These are phyloP conservation scores for Mormyrus proboscirostris DNA, from an alignment of 2,797 vertebrate species.

Conservation along the genomic window DNA sequence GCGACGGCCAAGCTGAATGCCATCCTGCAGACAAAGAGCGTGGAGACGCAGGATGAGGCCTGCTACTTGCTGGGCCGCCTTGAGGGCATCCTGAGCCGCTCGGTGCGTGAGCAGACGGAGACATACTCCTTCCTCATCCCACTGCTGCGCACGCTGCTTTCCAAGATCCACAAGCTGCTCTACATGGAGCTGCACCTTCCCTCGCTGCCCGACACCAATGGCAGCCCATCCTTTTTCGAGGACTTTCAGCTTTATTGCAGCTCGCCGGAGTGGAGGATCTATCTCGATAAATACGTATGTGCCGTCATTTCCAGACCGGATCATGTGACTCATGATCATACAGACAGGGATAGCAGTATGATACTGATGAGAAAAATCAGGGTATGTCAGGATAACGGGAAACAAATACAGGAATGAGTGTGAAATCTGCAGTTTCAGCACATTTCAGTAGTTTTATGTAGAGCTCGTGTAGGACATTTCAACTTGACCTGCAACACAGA, in stretches of 20 bases:
- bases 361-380: neutral
- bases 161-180: conserved; percentile 87
- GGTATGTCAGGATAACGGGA: neutral
- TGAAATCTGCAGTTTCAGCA: neutral
- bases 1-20: conserved; percentile 92
- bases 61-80: conserved; percentile 88
- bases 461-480: neutral
- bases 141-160: conserved; percentile 83
- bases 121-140: conserved; percentile 89
- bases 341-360: neutral
- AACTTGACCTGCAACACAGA: neutral
- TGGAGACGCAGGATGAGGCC: conserved; percentile 86
- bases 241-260: conserved; percentile 92
- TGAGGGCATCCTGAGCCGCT: conserved; percentile 80
- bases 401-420: neutral
- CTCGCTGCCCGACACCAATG: conserved; percentile 84
- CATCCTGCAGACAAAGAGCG: conserved; percentile 87
- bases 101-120: conserved; percentile 72
- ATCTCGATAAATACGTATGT: conserved; percentile 95
- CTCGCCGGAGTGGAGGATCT: conserved; percentile 88
- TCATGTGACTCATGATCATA: neutral
- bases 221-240: conserved; percentile 92
- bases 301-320: neutral
- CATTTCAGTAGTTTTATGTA: neutral
- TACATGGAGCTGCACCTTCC: conserved; percentile 96